phyloP scores from a whole-genome alignment of 2,113 vertebrate genomes.

The Otus sunia region DNA sequence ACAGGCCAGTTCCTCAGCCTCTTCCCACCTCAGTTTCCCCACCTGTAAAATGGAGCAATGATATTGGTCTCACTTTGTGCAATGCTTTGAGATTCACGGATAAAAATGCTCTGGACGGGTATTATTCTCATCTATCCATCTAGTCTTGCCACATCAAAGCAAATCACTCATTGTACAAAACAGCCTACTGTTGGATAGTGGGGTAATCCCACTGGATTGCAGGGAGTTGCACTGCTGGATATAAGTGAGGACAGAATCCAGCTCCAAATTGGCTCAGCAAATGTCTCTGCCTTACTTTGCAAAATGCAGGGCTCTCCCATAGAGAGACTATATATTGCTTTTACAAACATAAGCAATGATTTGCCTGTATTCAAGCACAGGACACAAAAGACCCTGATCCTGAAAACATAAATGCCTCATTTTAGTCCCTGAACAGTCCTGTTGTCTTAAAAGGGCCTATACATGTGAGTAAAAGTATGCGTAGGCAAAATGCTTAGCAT shows the following conservation, averaged over 20 bases:
- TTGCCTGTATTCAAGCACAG: neutral
- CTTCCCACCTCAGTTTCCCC: neutral
- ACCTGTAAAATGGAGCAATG: neutral
- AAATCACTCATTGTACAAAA: neutral
- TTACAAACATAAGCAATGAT: neutral
- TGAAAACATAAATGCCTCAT: neutral
- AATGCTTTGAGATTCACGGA: neutral
- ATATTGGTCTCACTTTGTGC: neutral
- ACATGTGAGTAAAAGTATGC: neutral
- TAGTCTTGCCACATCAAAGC: neutral
- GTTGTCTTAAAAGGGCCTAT: neutral
- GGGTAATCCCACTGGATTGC: neutral
- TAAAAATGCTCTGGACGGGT: neutral
- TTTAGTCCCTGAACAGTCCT: neutral
- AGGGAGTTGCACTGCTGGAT: neutral
- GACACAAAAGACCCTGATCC: neutral
- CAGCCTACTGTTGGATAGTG: accelerated
- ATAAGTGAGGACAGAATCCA: neutral
- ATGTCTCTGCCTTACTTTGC: neutral
- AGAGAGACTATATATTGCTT: neutral
- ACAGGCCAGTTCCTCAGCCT: neutral
- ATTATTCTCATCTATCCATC: neutral
- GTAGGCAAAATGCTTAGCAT: neutral
- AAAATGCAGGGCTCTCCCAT: too few relatives aligned
- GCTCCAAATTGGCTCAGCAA: neutral